These are phyloP conservation scores for Potamarius usumacintae DNA, from an alignment of 2,113 vertebrate genomes.

Conservation along the genomic window DNA sequence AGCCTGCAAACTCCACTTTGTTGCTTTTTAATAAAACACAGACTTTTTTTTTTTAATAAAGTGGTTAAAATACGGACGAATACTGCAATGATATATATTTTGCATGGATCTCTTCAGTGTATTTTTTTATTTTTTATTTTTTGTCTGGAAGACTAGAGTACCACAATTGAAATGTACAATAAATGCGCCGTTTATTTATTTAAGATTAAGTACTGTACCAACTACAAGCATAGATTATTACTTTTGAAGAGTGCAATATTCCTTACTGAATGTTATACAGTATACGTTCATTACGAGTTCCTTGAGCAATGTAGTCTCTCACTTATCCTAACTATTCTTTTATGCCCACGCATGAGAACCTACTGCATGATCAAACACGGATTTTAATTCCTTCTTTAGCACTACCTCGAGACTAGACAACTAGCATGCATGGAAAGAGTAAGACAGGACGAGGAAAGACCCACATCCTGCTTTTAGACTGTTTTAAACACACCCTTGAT, in stretches of 20 bases:
- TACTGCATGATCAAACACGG: slow-evolving; percentile 6
- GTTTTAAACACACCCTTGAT: neutral
- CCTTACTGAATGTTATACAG: slow-evolving; percentile 26
- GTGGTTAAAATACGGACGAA: slow-evolving; percentile 48
- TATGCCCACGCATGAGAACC: neutral
- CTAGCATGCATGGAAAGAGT: slow-evolving; percentile 19
- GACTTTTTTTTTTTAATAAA: slow-evolving; percentile 27
- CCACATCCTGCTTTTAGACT: neutral
- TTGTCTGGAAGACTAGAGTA: slow-evolving; percentile 48
- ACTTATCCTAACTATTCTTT: neutral
- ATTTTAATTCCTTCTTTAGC: neutral
- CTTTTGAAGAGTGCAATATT: slow-evolving; percentile 44
- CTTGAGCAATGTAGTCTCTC: slow-evolving; percentile 15
- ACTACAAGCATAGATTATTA: slow-evolving; percentile 49
- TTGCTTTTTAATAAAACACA: slow-evolving; percentile 38
- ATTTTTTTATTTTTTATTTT: slow-evolving; percentile 13
- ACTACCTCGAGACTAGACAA: neutral
- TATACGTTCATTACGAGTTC: slow-evolving; percentile 24
- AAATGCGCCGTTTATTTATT: slow-evolving; percentile 14
- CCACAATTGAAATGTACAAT: slow-evolving; percentile 44
- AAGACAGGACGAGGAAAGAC: neutral
- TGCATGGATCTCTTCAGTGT: slow-evolving; percentile 40
- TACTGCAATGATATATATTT: slow-evolving; percentile 42
- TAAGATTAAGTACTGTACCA: slow-evolving; percentile 43
- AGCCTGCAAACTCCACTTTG: slow-evolving; percentile 29